Evolutionary conservation across 1,140 invertebrate species (phyloP), one percentile per base, ranked within the genome.

Genomic region (Myzus persicae): DNA sequence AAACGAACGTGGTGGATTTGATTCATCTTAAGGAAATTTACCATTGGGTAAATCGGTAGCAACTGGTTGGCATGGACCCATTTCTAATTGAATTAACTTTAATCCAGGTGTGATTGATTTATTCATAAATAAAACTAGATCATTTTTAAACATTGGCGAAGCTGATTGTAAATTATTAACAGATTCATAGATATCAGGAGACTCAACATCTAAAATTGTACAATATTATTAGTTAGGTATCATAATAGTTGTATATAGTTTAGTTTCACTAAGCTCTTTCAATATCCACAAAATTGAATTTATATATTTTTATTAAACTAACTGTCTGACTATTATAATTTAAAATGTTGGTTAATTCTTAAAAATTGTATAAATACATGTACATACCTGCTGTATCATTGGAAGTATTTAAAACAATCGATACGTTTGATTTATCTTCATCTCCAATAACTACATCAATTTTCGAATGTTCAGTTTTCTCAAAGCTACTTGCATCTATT

Each of bases 51-150:
- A 84, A 84, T 84, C 81, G 6, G 81, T 84, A 84, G 81, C 38
- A 84, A 84, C 22, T 84, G 81, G 81, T 42, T 84, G 81, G 20
- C 81, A 84, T 84, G 81, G 38, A 40, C 81, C 38, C 81, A 84
- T 40, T 84, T 84, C 38, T 84, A 42, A 26, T 84, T 84, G 24
- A 42, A 84, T 84, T 84, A 84, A 84, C 81, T 84, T 84, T 5
- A 84, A 26, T 84, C 81, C 38, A 0, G 7, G 38, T 84, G 38
- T 84, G 38, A 84, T 84, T 84, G 81, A 84, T 84, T 84, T 84
- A 84, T 84, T 84, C 81, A 84, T 84, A 84, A 84, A 84, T 84
- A 84, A 84, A 40, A 84, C 81, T 42, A 38, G 81, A 42, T 84
- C 81, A 84, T 84, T 84, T 84, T 84, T 84, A 40, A 84, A 84